Evolutionary conservation across 2,888 invertebrate genomes (phyloP).

Genomic region (Bruchidius siliquastri): DNA sequence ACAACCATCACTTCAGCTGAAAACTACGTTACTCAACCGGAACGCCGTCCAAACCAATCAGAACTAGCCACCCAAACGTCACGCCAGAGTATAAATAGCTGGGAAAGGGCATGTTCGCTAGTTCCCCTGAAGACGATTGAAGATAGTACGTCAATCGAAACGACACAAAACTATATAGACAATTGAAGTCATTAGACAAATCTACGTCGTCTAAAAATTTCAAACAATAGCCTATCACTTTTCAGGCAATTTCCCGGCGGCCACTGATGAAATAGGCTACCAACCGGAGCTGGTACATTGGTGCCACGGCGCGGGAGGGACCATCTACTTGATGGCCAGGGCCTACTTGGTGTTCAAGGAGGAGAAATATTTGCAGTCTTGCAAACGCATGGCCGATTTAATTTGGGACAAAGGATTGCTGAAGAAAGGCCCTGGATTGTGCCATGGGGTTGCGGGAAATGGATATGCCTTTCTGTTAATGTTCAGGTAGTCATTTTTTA

Average conservation of each 20-base stretch:
- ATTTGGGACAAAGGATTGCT: conserved; percentile 81
- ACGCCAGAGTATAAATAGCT: too few species aligned
- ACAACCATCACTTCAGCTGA: too few species aligned
- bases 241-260: conserved; percentile 47
- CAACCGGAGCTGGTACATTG: conserved; percentile 76
- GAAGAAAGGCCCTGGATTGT: conserved; percentile 83
- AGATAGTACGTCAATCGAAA: too few species aligned
- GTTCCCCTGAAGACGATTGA: too few species aligned
- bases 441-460: conserved; percentile 82
- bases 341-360: conserved; percentile 74
- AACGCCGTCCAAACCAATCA: too few species aligned
- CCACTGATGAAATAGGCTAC: conserved; percentile 62
- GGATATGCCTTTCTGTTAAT: conserved; percentile 76
- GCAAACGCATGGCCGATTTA: conserved; percentile 65
- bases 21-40: too few species aligned
- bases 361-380: conserved; percentile 64
- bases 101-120: too few species aligned
- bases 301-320: conserved; percentile 86
- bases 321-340: conserved; percentile 73
- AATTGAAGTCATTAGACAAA: conserved; percentile 5
- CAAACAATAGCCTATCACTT: too few species aligned
- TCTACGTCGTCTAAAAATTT: too few species aligned
- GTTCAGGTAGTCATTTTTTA: conserved; percentile 50
- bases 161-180: too few species aligned
- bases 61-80: too few species aligned